These are phyloP conservation scores for Drosophila bipectinata DNA, from an alignment of 1,140 invertebrate species.

Conservation along the genomic window DNA sequence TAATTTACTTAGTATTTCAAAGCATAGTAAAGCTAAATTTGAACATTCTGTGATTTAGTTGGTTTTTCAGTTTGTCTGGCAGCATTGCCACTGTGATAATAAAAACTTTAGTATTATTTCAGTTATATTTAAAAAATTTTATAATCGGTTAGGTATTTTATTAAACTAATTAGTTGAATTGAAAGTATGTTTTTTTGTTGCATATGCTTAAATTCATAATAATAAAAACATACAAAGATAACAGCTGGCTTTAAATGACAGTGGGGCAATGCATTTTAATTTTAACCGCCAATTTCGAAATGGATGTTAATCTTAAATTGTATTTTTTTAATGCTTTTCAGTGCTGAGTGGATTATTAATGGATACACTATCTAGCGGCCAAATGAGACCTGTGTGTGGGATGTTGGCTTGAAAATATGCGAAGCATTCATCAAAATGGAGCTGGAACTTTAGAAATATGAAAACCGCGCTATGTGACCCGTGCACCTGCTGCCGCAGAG, in stretches of 20 bases:
- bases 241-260: background rate
- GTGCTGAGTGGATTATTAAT: constrained; percentile 4
- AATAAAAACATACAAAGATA: no score
- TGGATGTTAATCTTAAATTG: background rate
- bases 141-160: no score
- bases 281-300: background rate
- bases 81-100: no score
- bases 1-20: no score
- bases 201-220: no score
- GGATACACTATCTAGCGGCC: constrained; percentile 10
- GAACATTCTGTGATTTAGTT: no score
- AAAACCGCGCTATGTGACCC: constrained; percentile 64
- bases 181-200: no score
- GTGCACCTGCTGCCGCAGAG: constrained; percentile 47
- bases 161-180: no score
- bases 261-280: background rate
- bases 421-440: constrained; percentile 60
- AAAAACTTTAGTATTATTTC: no score
- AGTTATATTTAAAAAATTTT: no score
- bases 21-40: no score
- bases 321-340: background rate
- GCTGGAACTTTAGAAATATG: constrained; percentile 63
- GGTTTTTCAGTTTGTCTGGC: no score
- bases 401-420: constrained; percentile 13
- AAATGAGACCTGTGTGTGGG: constrained; percentile 10